Base-by-base conservation (phyloP, 2,888 invertebrate genomes). In the Latrodectus elegans region DNA sequence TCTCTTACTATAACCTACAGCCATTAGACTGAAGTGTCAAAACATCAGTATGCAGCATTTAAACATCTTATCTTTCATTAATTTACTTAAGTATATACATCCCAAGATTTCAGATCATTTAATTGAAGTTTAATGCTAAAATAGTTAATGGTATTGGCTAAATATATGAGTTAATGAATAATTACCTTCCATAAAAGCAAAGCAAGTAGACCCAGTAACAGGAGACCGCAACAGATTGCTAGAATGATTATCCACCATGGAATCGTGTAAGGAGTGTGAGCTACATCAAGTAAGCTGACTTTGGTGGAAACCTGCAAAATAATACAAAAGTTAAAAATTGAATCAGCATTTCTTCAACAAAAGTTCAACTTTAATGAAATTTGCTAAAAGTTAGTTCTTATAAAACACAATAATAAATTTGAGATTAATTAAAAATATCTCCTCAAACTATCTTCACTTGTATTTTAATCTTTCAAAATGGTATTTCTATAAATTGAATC, bases 201-300 rank as follows among this genome's bases (percentile, higher is more conserved):
- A 90, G 96, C 95, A 65, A 97, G 93, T 86, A 97, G 93, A 89
- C 97, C 93, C 71, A 97, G 93, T 88, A 97, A 94, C 51, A 96
- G 92, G 0, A 96, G 95, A 8, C 97, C 97, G 4, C 95, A 95
- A 88, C 96, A 95, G 0, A 96, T 96, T 0, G 97, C 96, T 87
- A 97, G 93, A 3, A 97, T 94, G 77, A 97, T 95, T 70, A 96
- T 95, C 97, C 97, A 97, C 79, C 97, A 94, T 0, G 97, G 96
- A 51, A 97, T 95, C 82, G 95, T 92, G 87, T 94, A 95, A 89
- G 95, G 94, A 15, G 94, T 94, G 76, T 94, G 93, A 67, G 89
- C 81, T 0, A 84, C 71, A 71, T 89, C 89, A 38, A 90, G 90
- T 10, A 91, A 90, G 51, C 90, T 90, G 65, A 91, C 90, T 52